Evolutionary conservation across 2,113 vertebrate genomes (phyloP).

Genomic region (Ibidorhyncha struthersii): DNA sequence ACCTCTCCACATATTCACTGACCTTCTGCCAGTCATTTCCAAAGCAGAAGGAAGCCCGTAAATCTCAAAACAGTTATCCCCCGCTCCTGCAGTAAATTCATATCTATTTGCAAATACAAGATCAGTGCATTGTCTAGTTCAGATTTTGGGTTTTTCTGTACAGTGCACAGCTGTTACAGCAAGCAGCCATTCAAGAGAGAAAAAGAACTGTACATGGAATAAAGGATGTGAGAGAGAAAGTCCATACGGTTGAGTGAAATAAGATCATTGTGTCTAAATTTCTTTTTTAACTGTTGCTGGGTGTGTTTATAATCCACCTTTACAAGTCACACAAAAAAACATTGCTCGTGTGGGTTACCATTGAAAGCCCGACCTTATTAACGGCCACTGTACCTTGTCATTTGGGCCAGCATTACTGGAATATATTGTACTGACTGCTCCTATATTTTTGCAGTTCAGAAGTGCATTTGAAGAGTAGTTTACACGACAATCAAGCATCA

Average conservation of each 20-base stretch:
- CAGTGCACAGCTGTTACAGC: not conserved
- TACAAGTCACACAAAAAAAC: not conserved
- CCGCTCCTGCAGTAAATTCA: not conserved
- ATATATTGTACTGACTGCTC: rapidly evolving
- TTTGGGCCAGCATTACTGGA: not conserved
- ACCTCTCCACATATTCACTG: not conserved
- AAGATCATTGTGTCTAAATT: not conserved
- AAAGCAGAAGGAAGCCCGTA: not conserved
- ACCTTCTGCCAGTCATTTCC: not conserved
- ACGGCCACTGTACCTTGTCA: not conserved
- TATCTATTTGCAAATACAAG: not conserved
- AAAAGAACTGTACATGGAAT: not conserved
- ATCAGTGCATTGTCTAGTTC: not conserved
- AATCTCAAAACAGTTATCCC: not conserved
- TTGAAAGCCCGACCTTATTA: not conserved
- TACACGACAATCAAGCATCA: not conserved
- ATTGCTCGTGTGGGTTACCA: not conserved
- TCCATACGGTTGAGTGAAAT: not conserved
- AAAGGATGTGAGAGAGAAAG: not conserved
- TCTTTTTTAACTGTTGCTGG: not conserved
- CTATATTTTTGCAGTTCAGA: not conserved
- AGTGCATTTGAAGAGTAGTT: not conserved
- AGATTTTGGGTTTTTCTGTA: not conserved
- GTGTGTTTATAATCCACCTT: not conserved
- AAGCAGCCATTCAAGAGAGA: not conserved